Evolutionary conservation across 2,797 vertebrate genomes (phyloP).

Genomic region (Premnoplex brunnescens): DNA sequence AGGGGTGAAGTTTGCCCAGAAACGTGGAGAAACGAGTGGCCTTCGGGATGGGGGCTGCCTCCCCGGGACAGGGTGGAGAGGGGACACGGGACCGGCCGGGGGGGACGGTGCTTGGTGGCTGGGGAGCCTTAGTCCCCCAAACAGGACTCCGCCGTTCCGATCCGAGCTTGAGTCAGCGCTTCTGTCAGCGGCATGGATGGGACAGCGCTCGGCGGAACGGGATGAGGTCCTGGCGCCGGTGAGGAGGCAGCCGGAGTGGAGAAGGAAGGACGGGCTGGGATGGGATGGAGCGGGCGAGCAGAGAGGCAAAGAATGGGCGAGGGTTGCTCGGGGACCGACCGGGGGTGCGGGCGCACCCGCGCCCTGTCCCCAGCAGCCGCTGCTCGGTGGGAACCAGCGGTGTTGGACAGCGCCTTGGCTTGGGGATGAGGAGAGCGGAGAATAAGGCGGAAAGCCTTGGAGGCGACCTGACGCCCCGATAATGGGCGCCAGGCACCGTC

Average conservation of each 20-base stretch:
- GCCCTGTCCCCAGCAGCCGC: background rate
- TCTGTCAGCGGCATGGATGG: conserved; percentile 86
- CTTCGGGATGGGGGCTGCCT: too few relatives aligned
- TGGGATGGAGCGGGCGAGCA: background rate
- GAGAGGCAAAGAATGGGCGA: background rate
- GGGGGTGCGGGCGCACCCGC: background rate
- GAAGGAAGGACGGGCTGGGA: background rate
- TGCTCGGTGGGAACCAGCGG: background rate
- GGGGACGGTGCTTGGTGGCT: background rate
- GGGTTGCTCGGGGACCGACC: background rate
- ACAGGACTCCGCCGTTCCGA: background rate
- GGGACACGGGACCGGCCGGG: background rate
- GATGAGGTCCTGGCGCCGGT: conserved; percentile 78
- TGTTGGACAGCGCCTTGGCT: background rate
- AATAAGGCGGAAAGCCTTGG: background rate
- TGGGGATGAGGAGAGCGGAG: background rate
- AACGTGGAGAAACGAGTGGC: background rate
- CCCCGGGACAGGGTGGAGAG: background rate
- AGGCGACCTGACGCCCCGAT: background rate
- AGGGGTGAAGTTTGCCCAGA: background rate
- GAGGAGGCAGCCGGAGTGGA: conserved; percentile 71
- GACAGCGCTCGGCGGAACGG: conserved; percentile 79
- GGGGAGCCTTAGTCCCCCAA: background rate
- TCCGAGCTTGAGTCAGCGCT: conserved; percentile 89
- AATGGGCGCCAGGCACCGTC: background rate